Evolutionary conservation across 2,797 vertebrate species (phyloP), one percentile per base, ranked within the genome.

Genomic region (Microctenopoma lineatum): DNA sequence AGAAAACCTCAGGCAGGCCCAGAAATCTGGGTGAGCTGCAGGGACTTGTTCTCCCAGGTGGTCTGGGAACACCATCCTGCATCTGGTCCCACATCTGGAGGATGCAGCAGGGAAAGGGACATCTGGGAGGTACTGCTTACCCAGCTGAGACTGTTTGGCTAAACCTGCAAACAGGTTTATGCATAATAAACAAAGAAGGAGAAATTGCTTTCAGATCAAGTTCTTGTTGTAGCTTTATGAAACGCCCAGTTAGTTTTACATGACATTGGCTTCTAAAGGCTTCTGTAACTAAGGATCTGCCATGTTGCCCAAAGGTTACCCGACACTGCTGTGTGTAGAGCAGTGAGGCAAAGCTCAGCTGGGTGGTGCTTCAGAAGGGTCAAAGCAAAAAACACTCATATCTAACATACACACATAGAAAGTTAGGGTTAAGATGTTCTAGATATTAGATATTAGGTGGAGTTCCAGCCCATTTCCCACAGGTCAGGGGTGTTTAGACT

Each of bases 51-150:
- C 48, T 61, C 57, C 78, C 48, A 59, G 58, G 53, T 42, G 70
- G 18, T 41, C 47, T 63, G 47, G 66, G 59, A 80, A 34, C 47
- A 77, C 9, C 69, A 38, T 70, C 41, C 42, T 29, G 41, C 41
- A 42, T 42, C 41, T 4, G 47, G 52, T 50, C 59, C 72, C 57
- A 55, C 86, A 86, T 73, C 77, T 79, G 77, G 66, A 71, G 45
- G 38, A 73, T 56, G 51, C 61, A 63, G 65, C 59, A 66, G 59
- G 48, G 46, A 63, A 71, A 26, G 2, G 0, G 38, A 58, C 73
- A 58, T 62, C 63, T 71, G 75, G 65, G 64, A 58, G 13, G 55
- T 25, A 67, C 29, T 41, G 44, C 66, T 67, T 5, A n/a, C 36
- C 56, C 77, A 81, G 46, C 65, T 79, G 67, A 55, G 65, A 42